Conservation (phyloP, 2,888 invertebrate species). For the Hetaerina titia region DNA sequence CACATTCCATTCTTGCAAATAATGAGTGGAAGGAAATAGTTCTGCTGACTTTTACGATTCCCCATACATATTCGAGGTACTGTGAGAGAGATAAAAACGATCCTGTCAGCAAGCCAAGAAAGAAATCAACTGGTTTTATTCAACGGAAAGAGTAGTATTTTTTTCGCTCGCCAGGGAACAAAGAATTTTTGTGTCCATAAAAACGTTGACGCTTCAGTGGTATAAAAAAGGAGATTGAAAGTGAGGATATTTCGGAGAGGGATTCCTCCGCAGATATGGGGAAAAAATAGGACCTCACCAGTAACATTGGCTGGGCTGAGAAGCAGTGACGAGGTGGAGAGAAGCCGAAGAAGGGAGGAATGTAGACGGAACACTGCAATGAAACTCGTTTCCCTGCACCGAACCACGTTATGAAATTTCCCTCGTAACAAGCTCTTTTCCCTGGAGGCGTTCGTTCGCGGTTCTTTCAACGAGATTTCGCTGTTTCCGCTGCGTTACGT, state of each 20-base stretch:
- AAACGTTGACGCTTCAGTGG: not conserved
- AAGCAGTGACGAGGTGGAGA: not conserved
- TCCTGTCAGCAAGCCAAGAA: not conserved
- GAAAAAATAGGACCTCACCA: not conserved
- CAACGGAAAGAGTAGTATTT: not conserved
- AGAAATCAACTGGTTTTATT: constrained; percentile 35
- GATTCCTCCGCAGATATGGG: not conserved
- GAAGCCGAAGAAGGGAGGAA: not conserved
- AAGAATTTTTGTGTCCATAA: constrained; percentile 2
- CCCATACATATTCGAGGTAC: not conserved
- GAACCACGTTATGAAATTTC: not conserved
- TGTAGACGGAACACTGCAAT: not conserved
- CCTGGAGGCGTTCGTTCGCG: not conserved
- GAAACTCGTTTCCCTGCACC: not conserved
- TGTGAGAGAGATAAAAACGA: not conserved
- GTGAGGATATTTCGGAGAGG: constrained; percentile 10
- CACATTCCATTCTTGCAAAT: not conserved
- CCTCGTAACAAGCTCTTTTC: not conserved
- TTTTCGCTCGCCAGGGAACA: not conserved
- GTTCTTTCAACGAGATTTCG: not conserved
- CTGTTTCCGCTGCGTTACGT: not conserved
- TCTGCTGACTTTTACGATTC: not conserved
- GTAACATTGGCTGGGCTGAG: not conserved
- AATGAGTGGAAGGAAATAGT: not conserved
- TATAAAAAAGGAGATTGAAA: constrained; percentile 24